Evolutionary conservation across 2,888 invertebrate genomes (phyloP), one percentile per base, ranked within the genome.

Genomic region (Nasonovia ribisnigri): DNA sequence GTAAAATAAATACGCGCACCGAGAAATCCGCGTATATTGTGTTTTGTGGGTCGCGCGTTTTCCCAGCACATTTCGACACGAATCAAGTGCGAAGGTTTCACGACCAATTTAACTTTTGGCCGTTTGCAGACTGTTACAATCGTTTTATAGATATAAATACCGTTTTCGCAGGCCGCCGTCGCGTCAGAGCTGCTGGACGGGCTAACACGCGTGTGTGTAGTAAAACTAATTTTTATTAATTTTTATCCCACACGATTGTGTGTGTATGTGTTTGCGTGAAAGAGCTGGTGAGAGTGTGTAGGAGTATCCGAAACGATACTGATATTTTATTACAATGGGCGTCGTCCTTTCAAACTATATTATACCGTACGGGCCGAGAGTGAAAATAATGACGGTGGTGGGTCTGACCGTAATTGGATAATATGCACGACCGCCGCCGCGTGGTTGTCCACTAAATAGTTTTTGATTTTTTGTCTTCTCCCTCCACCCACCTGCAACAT

Each of bases 31-130:
- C 86, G 48, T 29, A 43, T 57, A 57, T 57, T 89, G 57, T 57
- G 42, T 90, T 60, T 92, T 86, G 91, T 84, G 77, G 91, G 91
- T 91, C 91, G 91, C 51, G n/a, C 43, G 24, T 86, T 86, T 90
- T 92, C 91, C 86, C 91, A 92, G 91, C 86, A 46, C n/a, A 57
- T 92, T 92, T 86, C 86, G 29, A 86, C 86, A n/a, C 90, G 43
- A 57, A 46, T 42, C 43, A 43, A 54, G 54, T 57, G 84, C 46
- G 91, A 92, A 92, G 86, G 91, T 86, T 92, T 92, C 54, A 84
- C 84, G 54, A 54, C 29, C 84, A 54, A 91, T 91, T 92, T 60
- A 60, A 57, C n/a, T 48, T 51, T 54, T 36, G n/a, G 42, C 57
- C 88, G 88, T 88, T 42, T 54, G 48, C 36, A 77, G 36, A 36